A percentile compares a stretch with the other conserved stretches of the same genome.
Conservation (phyloP, 1,140 invertebrate genomes). For the Pectinophora gossypiella region DNA sequence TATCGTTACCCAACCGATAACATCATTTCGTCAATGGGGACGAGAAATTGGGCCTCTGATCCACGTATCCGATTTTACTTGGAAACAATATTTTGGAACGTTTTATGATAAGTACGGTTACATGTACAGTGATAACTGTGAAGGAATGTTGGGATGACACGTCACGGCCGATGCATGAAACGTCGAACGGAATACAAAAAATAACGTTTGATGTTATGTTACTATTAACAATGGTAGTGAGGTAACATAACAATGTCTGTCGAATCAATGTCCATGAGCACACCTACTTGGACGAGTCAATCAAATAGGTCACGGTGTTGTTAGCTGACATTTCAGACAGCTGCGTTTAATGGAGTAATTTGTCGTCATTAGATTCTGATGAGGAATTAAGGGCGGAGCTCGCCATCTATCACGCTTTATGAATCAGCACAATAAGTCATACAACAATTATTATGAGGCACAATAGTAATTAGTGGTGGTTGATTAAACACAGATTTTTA, state of each 20-base stretch:
- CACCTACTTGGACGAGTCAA: neutral
- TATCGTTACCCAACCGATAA: neutral
- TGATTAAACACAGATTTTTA: neutral
- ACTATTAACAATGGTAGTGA: too few relatives aligned
- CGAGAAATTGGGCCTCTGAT: neutral
- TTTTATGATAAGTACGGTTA: too few relatives aligned
- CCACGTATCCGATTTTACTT: neutral
- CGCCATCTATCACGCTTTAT: constrained; percentile 48
- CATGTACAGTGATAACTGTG: too few relatives aligned
- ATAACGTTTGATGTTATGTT: too few relatives aligned
- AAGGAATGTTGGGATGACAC: too few relatives aligned
- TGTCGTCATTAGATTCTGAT: constrained; percentile 47
- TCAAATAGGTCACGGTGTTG: constrained; percentile 1
- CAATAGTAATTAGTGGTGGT: neutral
- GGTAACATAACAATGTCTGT: too few relatives aligned
- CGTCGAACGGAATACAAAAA: too few relatives aligned
- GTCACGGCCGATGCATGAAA: too few relatives aligned
- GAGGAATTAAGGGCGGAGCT: constrained; percentile 35
- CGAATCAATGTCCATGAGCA: neutral
- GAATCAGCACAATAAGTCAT: constrained; percentile 16
- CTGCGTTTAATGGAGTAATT: constrained; percentile 42
- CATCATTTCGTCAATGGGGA: neutral
- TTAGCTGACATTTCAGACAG: constrained; percentile 4
- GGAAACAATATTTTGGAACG: constrained; percentile 1
- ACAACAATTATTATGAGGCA: neutral